These are phyloP conservation scores for Callorhinus ursinus DNA, from an alignment of 2,113 vertebrate species.

Conservation along the genomic window DNA sequence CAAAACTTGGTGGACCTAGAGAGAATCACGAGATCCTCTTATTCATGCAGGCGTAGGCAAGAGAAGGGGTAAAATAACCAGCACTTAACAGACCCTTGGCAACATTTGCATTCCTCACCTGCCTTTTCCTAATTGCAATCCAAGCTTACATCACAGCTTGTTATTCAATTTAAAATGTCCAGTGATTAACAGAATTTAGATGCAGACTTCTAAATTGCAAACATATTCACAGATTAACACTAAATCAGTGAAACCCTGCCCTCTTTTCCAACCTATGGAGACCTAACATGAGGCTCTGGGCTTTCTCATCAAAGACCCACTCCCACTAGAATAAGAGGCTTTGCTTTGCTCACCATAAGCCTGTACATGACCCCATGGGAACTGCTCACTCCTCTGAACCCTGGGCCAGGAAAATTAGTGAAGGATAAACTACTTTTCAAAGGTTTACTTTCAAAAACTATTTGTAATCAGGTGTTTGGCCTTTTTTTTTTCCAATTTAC, in stretches of 20 bases:
- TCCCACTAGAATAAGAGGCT: neutral
- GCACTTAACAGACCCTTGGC: neutral
- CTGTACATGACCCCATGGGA: neutral
- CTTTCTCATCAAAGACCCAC: neutral
- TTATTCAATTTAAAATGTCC: slow-evolving; percentile 45
- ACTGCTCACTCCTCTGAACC: neutral
- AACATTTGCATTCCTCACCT: neutral
- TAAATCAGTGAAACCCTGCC: neutral
- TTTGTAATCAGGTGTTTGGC: neutral
- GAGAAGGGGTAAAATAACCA: slow-evolving; percentile 21
- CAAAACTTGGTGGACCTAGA: neutral
- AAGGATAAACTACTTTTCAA: slow-evolving; percentile 8
- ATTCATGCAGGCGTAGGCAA: neutral
- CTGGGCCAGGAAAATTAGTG: neutral
- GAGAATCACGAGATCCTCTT: slow-evolving; percentile 27
- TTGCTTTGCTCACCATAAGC: neutral
- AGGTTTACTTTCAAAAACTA: slow-evolving; percentile 29
- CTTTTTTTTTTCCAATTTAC: neutral
- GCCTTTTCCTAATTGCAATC: slow-evolving; percentile 44
- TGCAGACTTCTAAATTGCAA: slow-evolving; percentile 62
- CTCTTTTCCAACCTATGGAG: slow-evolving; percentile 11
- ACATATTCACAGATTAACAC: slow-evolving; percentile 61
- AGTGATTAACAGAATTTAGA: slow-evolving; percentile 21
- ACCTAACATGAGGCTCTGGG: neutral
- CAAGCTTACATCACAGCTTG: neutral